Base-by-base conservation (phyloP, 2,797 vertebrate species). In the Furcifer pardalis region DNA sequence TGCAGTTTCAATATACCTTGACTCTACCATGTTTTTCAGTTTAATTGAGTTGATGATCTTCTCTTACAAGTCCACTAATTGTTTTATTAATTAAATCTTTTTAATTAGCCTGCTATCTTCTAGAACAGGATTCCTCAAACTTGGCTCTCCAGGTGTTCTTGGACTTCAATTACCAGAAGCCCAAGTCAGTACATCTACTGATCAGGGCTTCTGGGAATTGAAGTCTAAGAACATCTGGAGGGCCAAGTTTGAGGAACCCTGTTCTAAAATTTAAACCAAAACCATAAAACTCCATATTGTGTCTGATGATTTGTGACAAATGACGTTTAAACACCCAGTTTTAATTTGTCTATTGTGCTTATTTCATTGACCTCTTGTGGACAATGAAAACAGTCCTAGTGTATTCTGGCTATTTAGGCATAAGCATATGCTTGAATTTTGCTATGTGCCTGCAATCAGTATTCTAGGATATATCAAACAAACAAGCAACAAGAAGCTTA, bases 241-340 rank as follows among this genome's bases (percentile, higher is more conserved):
- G n/a, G n/a, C n/a, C n/a, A n/a, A n/a, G n/a, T n/a, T n/a, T n/a
- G n/a, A n/a, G n/a, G n/a, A n/a, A n/a, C n/a, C n/a, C n/a, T n/a
- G n/a, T 66, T 44, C 49, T 44, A 68, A 19, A 74, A 84, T 42
- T 8, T 73, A 79, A 59, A 80, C 71, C 65, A 23, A 76, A 27
- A 32, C 62, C 35, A 75, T 68, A 78, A 68, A 85, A 66, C 62
- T 40, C 71, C 62, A 77, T 81, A 76, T 81, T 75, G 71, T 32
- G 71, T 44, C 35, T 84, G 42, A 72, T 73, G 59, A 30, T 73
- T 79, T 80, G 21, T 7, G 23, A 66, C 78, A 68, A 68, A 35
- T 32, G 27, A 32, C 59, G 69, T 75, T 75, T 75, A 71, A 85
- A 81, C 62, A 85, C 35, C 78, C 81, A 78, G 81, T 66, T 74